Evolutionary conservation across 2,113 vertebrate species (phyloP), one percentile per base, ranked within the genome.

Genomic region (Seriola aureovittata): DNA sequence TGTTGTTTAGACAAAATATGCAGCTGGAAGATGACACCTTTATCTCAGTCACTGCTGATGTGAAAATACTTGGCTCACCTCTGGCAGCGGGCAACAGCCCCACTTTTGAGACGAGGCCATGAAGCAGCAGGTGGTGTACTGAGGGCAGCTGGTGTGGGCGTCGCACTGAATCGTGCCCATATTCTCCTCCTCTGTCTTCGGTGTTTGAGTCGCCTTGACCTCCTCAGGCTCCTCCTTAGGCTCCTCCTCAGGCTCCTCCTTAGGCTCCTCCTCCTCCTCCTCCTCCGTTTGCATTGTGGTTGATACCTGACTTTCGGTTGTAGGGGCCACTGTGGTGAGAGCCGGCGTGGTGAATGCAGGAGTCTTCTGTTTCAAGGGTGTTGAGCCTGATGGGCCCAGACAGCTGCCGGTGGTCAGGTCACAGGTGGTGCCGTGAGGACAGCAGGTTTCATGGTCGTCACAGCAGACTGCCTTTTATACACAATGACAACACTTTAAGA

Each of bases 381-480:
- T 55, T 0, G 85, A 77, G 4, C 57, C 82, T 10, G 58, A 76
- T 54, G 42, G 0, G 3, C 2, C 0, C 0, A 29, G 0, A 42
- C 94, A 94, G n/a, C 0, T 55, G 0, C 4, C 0, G 5, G 5
- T 3, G 11, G 32, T 0, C 19, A 38, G 0, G 72, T 93, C 36
- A 66, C 92, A 94, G 68, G 70, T 93, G 67, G 69, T 75, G 55
- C 69, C 85, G 0, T 5, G 0, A 0, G 93, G 93, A 75, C 94
- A 96, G 82, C 95, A 95, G 86, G 89, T 82, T 1, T 69, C 4
- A 0, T 85, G 84, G 71, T 95, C 94, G 0, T 75, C 5, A 9
- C 95, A 95, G 67, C 95, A 96, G 50, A 95, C 93, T 3, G 92
- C 94, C 94, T 95, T 73, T 50, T 5, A 32, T 10, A 64, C 38